A percentile compares a stretch with the other conserved stretches of the same genome.
These are phyloP conservation scores for Todiramphus saurophagus DNA, from an alignment of 2,113 vertebrate genomes.

Conservation along the genomic window DNA sequence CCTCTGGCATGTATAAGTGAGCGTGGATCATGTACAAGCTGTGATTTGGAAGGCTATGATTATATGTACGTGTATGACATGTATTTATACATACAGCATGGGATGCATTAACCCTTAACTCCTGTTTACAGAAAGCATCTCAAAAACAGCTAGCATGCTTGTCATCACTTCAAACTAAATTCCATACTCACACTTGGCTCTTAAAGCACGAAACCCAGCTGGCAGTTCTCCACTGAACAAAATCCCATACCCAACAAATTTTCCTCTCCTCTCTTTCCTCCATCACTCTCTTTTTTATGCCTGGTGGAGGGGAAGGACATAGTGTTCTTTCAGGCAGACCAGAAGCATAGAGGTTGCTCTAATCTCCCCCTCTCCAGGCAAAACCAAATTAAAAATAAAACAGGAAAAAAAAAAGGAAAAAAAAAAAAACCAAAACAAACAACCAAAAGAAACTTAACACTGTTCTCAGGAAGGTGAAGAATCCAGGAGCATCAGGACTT, in stretches of 20 bases:
- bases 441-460: conserved; percentile 49
- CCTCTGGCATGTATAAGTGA: not conserved
- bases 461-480: conserved; percentile 43
- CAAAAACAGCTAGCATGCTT: conserved; percentile 56
- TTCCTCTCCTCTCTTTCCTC: conserved; percentile 14
- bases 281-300: not conserved
- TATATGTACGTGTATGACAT: conserved; percentile 3
- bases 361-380: not conserved
- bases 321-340: not conserved
- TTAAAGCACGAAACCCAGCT: conserved; percentile 52
- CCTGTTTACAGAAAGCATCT: conserved; percentile 64
- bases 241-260: conserved; percentile 53
- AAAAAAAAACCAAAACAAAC: not conserved
- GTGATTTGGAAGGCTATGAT: not conserved
- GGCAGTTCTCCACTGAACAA: conserved; percentile 49
- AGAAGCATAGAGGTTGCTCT: not conserved
- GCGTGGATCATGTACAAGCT: not conserved
- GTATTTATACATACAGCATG: conserved; percentile 32
- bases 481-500: conserved; percentile 41
- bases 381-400: not conserved
- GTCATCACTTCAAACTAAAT: conserved; percentile 71
- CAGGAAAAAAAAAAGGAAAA: not conserved
- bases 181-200: conserved; percentile 47
- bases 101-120: conserved; percentile 65
- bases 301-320: not conserved